Evolutionary conservation across 2,888 invertebrate species (phyloP).

Genomic region (Tromatobia lineatoria): DNA sequence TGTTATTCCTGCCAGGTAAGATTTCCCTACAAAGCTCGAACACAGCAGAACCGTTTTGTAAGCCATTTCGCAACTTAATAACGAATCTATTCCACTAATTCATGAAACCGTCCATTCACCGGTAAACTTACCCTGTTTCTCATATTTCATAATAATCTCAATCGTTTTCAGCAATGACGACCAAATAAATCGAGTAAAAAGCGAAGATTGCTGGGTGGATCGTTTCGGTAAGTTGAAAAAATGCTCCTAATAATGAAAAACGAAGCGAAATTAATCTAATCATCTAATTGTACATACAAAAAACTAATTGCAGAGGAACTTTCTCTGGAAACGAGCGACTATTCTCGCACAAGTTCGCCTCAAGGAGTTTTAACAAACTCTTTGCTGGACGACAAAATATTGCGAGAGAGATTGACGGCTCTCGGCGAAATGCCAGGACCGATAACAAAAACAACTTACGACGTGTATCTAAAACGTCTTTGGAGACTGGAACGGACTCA

Average conservation of each 20-base stretch:
- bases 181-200: constrained; percentile 50
- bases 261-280: neutral
- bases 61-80: no score
- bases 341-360: constrained; percentile 14
- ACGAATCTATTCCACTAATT: no score
- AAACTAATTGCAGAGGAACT: constrained; percentile 38
- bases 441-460: constrained; percentile 91
- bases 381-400: constrained; percentile 87
- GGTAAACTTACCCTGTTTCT: constrained; percentile 76
- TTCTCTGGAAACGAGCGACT: constrained; percentile 35
- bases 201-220: constrained; percentile 58
- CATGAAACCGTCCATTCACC: neutral
- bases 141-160: neutral
- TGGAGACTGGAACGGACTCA: constrained; percentile 86
- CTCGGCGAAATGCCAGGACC: constrained; percentile 93
- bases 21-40: neutral
- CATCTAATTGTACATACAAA: neutral
- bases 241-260: neutral
- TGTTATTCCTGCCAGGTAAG: constrained; percentile 87
- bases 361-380: constrained; percentile 20
- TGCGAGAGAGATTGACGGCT: constrained; percentile 89
- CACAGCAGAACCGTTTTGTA: no score
- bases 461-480: constrained; percentile 91
- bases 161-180: constrained; percentile 35
- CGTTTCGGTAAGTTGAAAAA: constrained; percentile 57